Evolutionary conservation across 2,888 invertebrate species (phyloP), one percentile per base, ranked within the genome.

Genomic region (Baccha elongata): DNA sequence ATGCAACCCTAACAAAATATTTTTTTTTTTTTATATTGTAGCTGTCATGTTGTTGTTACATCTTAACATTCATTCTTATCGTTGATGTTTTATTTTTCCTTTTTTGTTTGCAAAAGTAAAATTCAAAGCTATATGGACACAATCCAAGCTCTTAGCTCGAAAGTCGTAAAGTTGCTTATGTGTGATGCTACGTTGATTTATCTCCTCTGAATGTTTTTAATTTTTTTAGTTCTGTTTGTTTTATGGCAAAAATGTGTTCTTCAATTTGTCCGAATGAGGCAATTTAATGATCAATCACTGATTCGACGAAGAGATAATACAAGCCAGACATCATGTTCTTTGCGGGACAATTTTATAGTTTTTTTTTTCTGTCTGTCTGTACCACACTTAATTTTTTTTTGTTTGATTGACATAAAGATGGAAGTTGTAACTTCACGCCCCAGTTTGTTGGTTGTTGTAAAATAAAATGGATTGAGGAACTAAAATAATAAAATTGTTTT

Each of bases 241-340:
- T 81, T 69, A 75, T 50, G 69, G 48, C 55, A 75, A 72, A 78
- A 68, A 72, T 76, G 68, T 68, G 67, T 83, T 83, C 78, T 73
- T 52, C 83, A 84, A 84, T 85, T 85, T 85, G 85, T 85, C 85
- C 71, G 62, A 78, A 74, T 78, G 73, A 60, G 78, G 74, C 74
- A 78, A 79, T 78, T 84, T 79, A 78, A 84, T 74, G 85, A 85
- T 85, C 83, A 74, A 84, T 85, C 85, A 84, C 73, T 83, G 72
- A 60, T 76, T 73, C 68, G 84, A 71, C 64, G 68, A 73, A 68
- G 72, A 72, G 78, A 83, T 79, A 52, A 44, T 42, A 44, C 64
- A 13, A n/a, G 48, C 71, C 62, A 69, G 76, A 64, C 69, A 55
- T 71, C 71, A 52, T 76, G 64, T 71, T 78, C 50, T 29, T 44